Conservation (phyloP, 2,888 invertebrate genomes). For the Drosophila peninsularis region DNA sequence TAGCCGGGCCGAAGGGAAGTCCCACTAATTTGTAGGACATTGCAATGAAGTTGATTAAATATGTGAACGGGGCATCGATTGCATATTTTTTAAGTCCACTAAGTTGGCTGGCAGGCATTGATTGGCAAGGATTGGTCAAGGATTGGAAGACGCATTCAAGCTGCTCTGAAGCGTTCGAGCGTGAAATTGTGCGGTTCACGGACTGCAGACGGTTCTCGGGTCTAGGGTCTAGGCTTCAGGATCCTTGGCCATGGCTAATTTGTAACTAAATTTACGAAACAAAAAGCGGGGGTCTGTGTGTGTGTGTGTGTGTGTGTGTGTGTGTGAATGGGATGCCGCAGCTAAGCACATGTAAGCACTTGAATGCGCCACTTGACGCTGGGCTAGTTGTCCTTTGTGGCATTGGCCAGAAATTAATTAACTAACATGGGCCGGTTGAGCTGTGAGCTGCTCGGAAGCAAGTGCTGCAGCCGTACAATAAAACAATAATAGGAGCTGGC, state of each 20-base stretch:
- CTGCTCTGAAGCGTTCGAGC: constrained; percentile 46
- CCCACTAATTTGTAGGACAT: constrained; percentile 66
- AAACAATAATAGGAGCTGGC: constrained; percentile 69
- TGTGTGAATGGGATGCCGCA: constrained; percentile 15
- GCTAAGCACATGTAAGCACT: constrained; percentile 76
- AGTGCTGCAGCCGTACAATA: constrained; percentile 59
- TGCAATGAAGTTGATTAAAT: constrained; percentile 68
- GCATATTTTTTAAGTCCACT: constrained; percentile 36
- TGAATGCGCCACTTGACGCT: constrained; percentile 70
- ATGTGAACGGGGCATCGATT: constrained; percentile 57
- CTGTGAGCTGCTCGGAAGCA: constrained; percentile 14
- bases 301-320: neutral
- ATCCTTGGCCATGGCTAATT: constrained; percentile 58
- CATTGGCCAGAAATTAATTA: constrained; percentile 75
- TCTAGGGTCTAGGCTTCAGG: constrained; percentile 5
- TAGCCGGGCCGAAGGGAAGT: constrained; percentile 51
- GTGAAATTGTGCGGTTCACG: constrained; percentile 46
- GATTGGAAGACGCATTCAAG: constrained; percentile 31
- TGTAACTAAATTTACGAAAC: constrained; percentile 72
- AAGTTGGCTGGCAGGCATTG: constrained; percentile 15
- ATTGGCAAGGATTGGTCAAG: constrained; percentile 9
- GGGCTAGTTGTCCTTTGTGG: constrained; percentile 67
- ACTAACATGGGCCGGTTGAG: constrained; percentile 52
- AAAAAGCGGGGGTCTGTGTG: constrained; percentile 38
- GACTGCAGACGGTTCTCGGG: neutral